A percentile compares a stretch with the other conserved stretches of the same genome.
Evolutionary conservation across 2,888 invertebrate genomes (phyloP).

Genomic region (Agrotis ipsilon): DNA sequence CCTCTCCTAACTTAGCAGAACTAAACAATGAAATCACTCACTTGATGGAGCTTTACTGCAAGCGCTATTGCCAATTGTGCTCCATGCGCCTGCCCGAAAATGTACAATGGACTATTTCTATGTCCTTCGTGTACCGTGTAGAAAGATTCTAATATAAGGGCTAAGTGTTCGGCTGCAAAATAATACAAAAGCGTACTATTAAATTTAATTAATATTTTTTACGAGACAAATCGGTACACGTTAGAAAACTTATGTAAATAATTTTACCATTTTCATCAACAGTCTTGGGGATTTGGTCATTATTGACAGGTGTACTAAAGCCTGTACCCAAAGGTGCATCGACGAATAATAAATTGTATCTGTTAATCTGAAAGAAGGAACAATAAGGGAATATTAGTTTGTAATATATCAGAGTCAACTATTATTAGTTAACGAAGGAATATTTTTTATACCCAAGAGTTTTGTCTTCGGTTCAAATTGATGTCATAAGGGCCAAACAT

Average conservation of each 20-base stretch:
- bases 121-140: slow-evolving; percentile 92
- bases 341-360: slow-evolving; percentile 96
- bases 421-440: background rate
- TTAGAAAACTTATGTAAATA: background rate
- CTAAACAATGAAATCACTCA: slow-evolving; percentile 69
- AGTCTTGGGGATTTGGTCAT: slow-evolving; percentile 67
- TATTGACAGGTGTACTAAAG: slow-evolving; percentile 94
- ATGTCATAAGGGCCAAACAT: slow-evolving; percentile 95
- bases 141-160: slow-evolving; percentile 93
- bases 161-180: slow-evolving; percentile 92
- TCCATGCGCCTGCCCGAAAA: slow-evolving; percentile 97
- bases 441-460: slow-evolving; percentile 93
- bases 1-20: background rate
- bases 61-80: slow-evolving; percentile 96
- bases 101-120: slow-evolving; percentile 93
- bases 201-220: too few species aligned
- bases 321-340: slow-evolving; percentile 97
- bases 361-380: slow-evolving; percentile 89
- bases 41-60: slow-evolving; percentile 88
- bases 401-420: background rate
- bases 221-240: too few species aligned
- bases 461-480: slow-evolving; percentile 91
- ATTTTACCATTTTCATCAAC: slow-evolving; percentile 56
- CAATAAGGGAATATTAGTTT: background rate
- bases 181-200: background rate